phyloP scores from a whole-genome alignment of 2,888 invertebrate genomes.

The Lysandra coridon region DNA sequence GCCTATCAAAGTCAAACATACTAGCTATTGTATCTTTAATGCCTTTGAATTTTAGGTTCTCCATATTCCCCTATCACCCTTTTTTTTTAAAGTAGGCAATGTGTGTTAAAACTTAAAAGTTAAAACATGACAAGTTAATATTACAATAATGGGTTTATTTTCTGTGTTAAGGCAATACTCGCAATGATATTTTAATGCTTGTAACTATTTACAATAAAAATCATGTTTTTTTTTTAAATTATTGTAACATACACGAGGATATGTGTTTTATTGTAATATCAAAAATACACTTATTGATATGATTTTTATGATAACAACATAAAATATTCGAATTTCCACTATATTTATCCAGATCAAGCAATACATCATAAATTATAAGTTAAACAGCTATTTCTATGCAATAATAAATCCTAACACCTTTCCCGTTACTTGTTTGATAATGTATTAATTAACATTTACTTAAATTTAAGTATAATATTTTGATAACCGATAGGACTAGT shows the following conservation, averaged over 20 bases:
- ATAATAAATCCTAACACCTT: not conserved
- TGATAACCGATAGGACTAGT: slow-evolving; percentile 3
- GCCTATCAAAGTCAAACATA: too few relatives aligned
- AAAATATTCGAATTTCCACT: not conserved
- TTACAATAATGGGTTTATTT: not conserved
- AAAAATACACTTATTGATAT: slow-evolving; percentile 16
- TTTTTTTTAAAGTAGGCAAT: not conserved
- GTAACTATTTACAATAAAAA: slow-evolving; percentile 2
- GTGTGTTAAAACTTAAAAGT: not conserved
- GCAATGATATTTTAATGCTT: not conserved
- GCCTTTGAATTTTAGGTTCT: not conserved
- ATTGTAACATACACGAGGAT: not conserved
- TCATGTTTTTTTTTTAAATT: not conserved
- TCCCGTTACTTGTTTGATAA: not conserved
- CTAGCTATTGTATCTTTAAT: not conserved
- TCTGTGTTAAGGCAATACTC: not conserved
- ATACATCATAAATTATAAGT: not conserved
- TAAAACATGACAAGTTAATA: too few relatives aligned
- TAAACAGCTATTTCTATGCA: not conserved
- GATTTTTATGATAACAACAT: not conserved
- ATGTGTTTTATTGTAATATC: not conserved
- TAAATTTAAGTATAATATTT: not conserved
- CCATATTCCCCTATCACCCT: not conserved
- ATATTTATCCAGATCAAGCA: not conserved
- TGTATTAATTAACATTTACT: not conserved